Percentiles rank a stretch among this genome's conserved stretches.
Conservation (phyloP, 2,888 invertebrate species). For the Thelaira solivaga region DNA sequence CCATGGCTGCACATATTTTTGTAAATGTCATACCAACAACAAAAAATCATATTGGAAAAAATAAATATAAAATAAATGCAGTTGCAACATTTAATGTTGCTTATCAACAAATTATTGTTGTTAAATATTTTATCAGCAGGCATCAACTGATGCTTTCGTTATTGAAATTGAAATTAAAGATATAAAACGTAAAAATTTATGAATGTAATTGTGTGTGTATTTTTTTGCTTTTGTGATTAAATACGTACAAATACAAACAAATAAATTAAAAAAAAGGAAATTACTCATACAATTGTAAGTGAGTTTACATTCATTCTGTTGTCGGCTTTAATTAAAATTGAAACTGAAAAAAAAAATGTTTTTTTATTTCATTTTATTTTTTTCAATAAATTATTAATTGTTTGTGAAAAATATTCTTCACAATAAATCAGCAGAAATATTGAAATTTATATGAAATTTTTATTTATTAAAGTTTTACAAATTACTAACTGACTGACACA, state of each 20-base stretch:
- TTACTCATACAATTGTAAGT: not conserved
- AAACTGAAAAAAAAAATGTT: constrained; percentile 12
- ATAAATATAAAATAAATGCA: too few species aligned
- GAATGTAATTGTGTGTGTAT: not conserved
- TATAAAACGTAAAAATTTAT: constrained; percentile 1
- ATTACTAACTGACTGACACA: too few species aligned
- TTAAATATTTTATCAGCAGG: constrained; percentile 47
- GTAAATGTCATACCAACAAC: too few species aligned
- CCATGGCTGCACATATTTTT: too few species aligned
- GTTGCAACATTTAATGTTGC: not conserved
- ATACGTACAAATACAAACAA: not conserved
- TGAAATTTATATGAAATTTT: not conserved
- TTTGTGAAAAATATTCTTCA: not conserved
- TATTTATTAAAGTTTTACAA: too few species aligned
- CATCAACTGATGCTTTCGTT: constrained; percentile 11
- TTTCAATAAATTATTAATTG: constrained; percentile 21
- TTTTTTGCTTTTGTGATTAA: not conserved
- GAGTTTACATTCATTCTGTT: not conserved
- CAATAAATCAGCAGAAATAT: not conserved
- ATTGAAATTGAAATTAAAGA: constrained; percentile 41
- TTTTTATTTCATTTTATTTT: not conserved
- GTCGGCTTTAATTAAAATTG: constrained; percentile 29
- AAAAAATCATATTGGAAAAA: not conserved
- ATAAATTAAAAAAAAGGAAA: not conserved
- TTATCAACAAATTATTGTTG: constrained; percentile 41